These are phyloP conservation scores for Neuroscelio doddi DNA, from an alignment of 2,888 invertebrate genomes.

Conservation along the genomic window DNA sequence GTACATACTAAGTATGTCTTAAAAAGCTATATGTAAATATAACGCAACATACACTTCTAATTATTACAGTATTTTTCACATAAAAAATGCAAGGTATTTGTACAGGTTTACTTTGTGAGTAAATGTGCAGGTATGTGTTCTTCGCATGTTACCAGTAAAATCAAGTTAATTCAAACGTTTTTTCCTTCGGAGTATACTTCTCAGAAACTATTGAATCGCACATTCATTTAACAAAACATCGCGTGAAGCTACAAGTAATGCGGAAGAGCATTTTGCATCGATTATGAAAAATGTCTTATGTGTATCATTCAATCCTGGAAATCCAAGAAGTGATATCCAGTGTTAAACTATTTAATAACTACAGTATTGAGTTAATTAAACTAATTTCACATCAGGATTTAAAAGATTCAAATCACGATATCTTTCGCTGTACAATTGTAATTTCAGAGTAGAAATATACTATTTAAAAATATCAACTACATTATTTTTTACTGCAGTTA, in stretches of 20 bases:
- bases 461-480: conserved; percentile 1
- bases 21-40: too few relatives aligned
- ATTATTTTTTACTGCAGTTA: background rate
- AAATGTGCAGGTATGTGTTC: conserved; percentile 26
- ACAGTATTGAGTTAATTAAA: conserved; percentile 4
- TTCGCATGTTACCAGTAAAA: conserved; percentile 37
- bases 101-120: too few relatives aligned
- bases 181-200: conserved; percentile 22
- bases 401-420: conserved; percentile 3
- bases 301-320: conserved; percentile 9
- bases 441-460: background rate
- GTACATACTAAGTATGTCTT: too few relatives aligned
- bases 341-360: conserved; percentile 11
- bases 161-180: conserved; percentile 32
- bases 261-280: conserved; percentile 36
- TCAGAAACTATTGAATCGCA: conserved; percentile 32
- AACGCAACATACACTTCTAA: too few relatives aligned
- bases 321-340: conserved; percentile 22
- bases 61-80: too few relatives aligned
- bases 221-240: conserved; percentile 42
- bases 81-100: too few relatives aligned
- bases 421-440: conserved; percentile 6
- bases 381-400: conserved; percentile 1
- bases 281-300: conserved; percentile 35
- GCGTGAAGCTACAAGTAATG: conserved; percentile 42